Base-by-base conservation (phyloP, 2,113 vertebrate genomes). In the Platichthys stellatus region DNA sequence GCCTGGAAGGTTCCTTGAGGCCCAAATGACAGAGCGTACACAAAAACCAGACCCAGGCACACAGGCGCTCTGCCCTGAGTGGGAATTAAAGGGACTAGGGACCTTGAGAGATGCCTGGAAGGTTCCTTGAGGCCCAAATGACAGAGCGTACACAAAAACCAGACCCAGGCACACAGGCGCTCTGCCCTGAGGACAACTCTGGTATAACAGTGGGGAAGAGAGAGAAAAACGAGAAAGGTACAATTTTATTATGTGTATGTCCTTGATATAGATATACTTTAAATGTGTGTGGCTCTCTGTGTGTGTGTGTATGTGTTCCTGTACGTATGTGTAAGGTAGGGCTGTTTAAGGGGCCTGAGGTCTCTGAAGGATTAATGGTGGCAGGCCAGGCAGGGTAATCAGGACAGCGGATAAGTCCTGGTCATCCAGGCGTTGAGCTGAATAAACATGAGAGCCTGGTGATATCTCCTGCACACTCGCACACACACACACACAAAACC, bases 301-400 rank as follows among this genome's bases (percentile, higher is more conserved):
- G 53, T 61, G 71, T 75, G 68, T 74, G 47, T 70, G 21, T 75
- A 57, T 76, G 14, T 24, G 10, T 57, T 6, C 23, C 3, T 74
- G 56, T 69, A 76, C 67, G 63, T 80, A 64, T 80, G 67, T 80
- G 58, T 66, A 69, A 82, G 83, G 81, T 80, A 76, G 82, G 81
- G 68, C 77, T 91, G 82, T 92, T 88, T 87, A 82, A 91, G 82
- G 87, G 87, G 80, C 80, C 82, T 78, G 82, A 70, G 86, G 89
- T 91, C 93, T 93, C 90, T 93, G 90, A 90, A 92, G 92, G 91
- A 92, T 93, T 91, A 91, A 92, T 92, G 93, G 93, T 92, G 91
- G 93, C 92, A 92, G 90, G 86, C 81, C 88, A 91, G 89, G 89
- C 90, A 87, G 91, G 88, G 90, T 93, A 92, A 94, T 93, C 93